Conservation (phyloP, 2,797 vertebrate species). For the Sebastes iracundus region DNA sequence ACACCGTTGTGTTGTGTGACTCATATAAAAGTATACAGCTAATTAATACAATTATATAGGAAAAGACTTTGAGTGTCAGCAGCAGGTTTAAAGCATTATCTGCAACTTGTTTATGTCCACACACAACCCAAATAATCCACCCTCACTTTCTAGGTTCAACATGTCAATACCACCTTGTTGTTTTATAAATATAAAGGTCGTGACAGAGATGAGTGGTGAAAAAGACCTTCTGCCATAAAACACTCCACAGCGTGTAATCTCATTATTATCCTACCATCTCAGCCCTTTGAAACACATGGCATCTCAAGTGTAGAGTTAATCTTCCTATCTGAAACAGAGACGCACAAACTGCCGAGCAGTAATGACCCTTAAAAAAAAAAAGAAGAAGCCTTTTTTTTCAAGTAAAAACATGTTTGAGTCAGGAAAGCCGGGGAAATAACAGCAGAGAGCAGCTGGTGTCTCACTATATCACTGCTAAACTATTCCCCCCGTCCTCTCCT, state of each 20-base stretch:
- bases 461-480: slow-evolving; percentile 73
- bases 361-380: slow-evolving; percentile 46
- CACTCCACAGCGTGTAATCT: slow-evolving; percentile 56
- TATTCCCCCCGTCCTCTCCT: slow-evolving; percentile 69
- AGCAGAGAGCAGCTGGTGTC: slow-evolving; percentile 77
- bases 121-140: not conserved
- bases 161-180: slow-evolving; percentile 3
- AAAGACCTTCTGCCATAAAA: slow-evolving; percentile 55
- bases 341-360: slow-evolving; percentile 25
- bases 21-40: slow-evolving; percentile 79
- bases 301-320: slow-evolving; percentile 68
- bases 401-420: slow-evolving; percentile 65
- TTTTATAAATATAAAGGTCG: slow-evolving; percentile 33
- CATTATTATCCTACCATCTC: slow-evolving; percentile 58
- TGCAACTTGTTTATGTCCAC: not conserved
- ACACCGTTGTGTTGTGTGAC: slow-evolving; percentile 86
- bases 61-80: slow-evolving; percentile 17
- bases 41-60: slow-evolving; percentile 58
- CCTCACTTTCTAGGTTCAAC: slow-evolving; percentile 5
- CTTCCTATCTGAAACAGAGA: slow-evolving; percentile 56
- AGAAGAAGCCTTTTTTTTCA: slow-evolving; percentile 53
- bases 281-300: slow-evolving; percentile 62
- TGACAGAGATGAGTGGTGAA: slow-evolving; percentile 26
- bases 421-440: slow-evolving; percentile 48
- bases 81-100: slow-evolving; percentile 8